Conservation (phyloP, 2,797 vertebrate genomes). For the Spinus pinus region DNA sequence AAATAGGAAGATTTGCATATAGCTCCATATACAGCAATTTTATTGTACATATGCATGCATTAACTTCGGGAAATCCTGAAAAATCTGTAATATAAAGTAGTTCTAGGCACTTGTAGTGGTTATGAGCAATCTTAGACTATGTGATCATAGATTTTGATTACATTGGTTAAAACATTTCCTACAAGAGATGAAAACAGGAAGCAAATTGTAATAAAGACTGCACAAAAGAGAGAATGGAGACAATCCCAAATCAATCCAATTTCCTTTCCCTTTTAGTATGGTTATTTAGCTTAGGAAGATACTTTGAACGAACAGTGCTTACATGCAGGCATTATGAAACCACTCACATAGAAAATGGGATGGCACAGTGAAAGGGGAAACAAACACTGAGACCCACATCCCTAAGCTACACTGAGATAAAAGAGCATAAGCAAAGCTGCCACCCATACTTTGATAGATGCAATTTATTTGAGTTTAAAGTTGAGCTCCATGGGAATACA, state of each 20-base stretch:
- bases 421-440: neutral
- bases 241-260: neutral
- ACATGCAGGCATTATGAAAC: neutral
- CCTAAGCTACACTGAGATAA: neutral
- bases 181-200: neutral
- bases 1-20: neutral
- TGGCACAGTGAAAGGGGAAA: neutral
- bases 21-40: neutral
- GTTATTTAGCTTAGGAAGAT: neutral
- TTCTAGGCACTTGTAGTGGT: neutral
- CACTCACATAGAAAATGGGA: neutral
- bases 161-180: neutral
- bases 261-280: neutral
- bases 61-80: neutral
- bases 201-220: neutral
- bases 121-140: neutral
- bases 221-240: neutral
- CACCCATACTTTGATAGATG: neutral
- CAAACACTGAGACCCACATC: neutral
- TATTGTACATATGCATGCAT: neutral
- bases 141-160: neutral
- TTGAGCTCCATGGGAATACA: rapidly evolving
- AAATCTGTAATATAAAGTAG: neutral
- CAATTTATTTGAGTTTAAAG: neutral
- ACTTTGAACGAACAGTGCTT: neutral